Conservation (phyloP, 2,797 vertebrate species). For the Taenioides sp. region DNA sequence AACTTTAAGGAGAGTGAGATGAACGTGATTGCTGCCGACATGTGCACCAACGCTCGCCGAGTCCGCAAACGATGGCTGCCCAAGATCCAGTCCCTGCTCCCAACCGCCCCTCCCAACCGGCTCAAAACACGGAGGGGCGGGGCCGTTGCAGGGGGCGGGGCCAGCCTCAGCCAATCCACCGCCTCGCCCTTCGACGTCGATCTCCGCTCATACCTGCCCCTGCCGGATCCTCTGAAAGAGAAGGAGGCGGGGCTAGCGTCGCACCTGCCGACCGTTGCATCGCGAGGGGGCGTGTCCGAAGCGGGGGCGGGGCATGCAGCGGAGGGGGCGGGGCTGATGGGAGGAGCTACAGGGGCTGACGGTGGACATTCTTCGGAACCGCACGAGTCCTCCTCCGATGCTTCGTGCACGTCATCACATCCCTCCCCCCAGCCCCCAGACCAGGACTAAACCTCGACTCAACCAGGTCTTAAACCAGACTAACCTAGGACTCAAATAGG, state of each 20-base stretch:
- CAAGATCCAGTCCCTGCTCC: constrained; percentile 90
- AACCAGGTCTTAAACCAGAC: not conserved
- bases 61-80: constrained; percentile 97
- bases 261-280: constrained; percentile 38
- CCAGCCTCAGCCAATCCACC: constrained; percentile 31
- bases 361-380: constrained; percentile 42
- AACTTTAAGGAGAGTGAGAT: constrained; percentile 98
- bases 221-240: constrained; percentile 46
- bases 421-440: constrained; percentile 59
- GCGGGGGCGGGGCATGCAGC: not conserved
- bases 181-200: constrained; percentile 58
- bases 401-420: constrained; percentile 58
- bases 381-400: constrained; percentile 41
- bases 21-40: constrained; percentile 95
- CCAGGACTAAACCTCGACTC: constrained; percentile 25
- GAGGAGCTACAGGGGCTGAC: constrained; percentile 22
- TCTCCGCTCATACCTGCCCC: constrained; percentile 55
- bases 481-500: constrained; percentile 12
- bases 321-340: constrained; percentile 16
- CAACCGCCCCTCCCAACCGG: constrained; percentile 85
- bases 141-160: constrained; percentile 72
- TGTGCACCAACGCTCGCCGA: constrained; percentile 96
- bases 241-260: constrained; percentile 50
- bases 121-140: constrained; percentile 86
- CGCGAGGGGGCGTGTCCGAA: constrained; percentile 39